These are phyloP conservation scores for Aricia agestis DNA, from an alignment of 1,140 invertebrate genomes.

Conservation along the genomic window DNA sequence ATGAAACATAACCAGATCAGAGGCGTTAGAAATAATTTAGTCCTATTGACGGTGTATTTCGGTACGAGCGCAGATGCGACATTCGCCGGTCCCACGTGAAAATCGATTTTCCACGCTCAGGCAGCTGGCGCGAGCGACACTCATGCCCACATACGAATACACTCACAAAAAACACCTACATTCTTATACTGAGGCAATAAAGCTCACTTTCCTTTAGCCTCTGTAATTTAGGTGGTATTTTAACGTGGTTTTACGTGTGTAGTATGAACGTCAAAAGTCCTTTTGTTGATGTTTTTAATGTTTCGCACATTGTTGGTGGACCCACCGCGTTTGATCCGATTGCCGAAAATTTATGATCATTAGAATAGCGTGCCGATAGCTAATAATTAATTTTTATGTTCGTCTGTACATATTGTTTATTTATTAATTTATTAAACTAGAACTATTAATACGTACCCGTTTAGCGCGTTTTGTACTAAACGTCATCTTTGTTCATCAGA, in stretches of 20 bases:
- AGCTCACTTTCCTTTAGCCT: constrained; percentile 27
- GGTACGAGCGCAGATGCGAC: constrained; percentile 67
- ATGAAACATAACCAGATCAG: no score
- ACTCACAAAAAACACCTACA: constrained; percentile 16
- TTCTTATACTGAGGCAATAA: constrained; percentile 30
- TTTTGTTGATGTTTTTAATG: constrained; percentile 76
- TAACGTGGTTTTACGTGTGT: constrained; percentile 50
- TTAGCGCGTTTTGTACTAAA: not conserved
- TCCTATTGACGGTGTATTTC: constrained; percentile 50
- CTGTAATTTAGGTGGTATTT: constrained; percentile 16
- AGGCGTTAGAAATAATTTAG: constrained; percentile 30
- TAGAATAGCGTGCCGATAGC: constrained; percentile 66
- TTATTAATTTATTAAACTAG: constrained; percentile 7
- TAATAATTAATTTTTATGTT: constrained; percentile 71
- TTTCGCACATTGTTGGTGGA: constrained; percentile 71
- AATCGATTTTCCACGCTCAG: constrained; percentile 74
- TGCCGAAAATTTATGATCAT: constrained; percentile 71
- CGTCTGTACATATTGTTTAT: constrained; percentile 65
- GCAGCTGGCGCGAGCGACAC: constrained; percentile 69
- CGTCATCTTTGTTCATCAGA: not conserved
- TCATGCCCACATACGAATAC: constrained; percentile 36
- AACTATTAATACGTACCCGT: constrained; percentile 28
- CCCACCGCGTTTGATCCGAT: constrained; percentile 71
- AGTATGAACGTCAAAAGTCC: constrained; percentile 74
- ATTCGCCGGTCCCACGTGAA: constrained; percentile 70